Evolutionary conservation across 2,888 invertebrate genomes (phyloP), one percentile per base, ranked within the genome.

Genomic region (Campoplex capitator): DNA sequence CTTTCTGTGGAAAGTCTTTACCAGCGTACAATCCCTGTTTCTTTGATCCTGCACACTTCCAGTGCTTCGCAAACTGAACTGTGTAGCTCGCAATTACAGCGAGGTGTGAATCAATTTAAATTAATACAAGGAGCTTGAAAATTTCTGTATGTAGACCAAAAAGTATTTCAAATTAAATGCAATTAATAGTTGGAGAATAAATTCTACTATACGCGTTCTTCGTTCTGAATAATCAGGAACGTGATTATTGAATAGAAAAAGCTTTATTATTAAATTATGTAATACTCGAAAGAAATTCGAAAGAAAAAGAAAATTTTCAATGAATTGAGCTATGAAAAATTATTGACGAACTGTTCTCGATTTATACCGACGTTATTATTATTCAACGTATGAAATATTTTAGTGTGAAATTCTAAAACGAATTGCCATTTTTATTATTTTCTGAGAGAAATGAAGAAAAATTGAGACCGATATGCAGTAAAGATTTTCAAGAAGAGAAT

Each of bases 1-100:
- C n/a, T 13, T 45, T 18, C 48, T n/a, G 70, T 79, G 65, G 51
- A 76, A 79, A 45, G 48, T 58, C 70, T 45, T 62, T 56, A 38
- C 77, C n/a, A 23, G 23, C 23, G 54, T 18, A 28, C 45, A 58
- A 78, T 23, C 56, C 16, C 68, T 42, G 42, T 77, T 42, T 32
- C 56, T 38, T 54, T 28, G 18, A 45, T n/a, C 48, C 13, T 9
- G 13, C 11, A 51, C 42, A 13, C 6, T 74, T 68, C 45, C 11
- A 45, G 58, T 62, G 58, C 58, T 45, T 28, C 32, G 32, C 32
- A 32, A 51, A 18, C 8, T 71, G 32, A 8, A 32, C 38, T 38
- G 38, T 6, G 32, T 62, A 32, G 6, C 32, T 13, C 6, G 62
- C 1, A 62, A 16, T 32, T 32, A 62, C 62, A 32, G 32, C 16